Conservation (phyloP, 2,888 invertebrate species). For the Chromoteleia sp. region DNA sequence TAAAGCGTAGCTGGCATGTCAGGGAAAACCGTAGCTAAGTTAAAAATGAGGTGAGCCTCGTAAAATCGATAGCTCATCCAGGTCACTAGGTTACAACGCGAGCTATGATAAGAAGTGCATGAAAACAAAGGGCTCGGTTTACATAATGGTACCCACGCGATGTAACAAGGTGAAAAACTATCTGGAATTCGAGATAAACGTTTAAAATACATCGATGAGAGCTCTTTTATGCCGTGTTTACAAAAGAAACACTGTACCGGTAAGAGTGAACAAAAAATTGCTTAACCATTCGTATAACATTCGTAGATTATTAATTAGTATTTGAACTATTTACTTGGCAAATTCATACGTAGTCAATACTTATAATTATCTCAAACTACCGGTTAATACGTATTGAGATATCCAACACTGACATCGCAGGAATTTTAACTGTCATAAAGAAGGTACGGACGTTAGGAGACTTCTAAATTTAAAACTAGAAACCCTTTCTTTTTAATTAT, state of each 20-base stretch:
- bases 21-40: slow-evolving; percentile 71
- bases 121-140: slow-evolving; percentile 69
- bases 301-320: no score
- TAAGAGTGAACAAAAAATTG: no score
- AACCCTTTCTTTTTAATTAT: no score
- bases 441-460: no score
- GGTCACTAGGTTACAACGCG: slow-evolving; percentile 79
- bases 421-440: no score
- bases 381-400: no score
- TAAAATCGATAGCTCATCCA: slow-evolving; percentile 79
- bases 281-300: no score
- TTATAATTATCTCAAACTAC: no score
- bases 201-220: slow-evolving; percentile 17
- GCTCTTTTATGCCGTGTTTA: slow-evolving; percentile 3
- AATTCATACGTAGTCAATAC: no score
- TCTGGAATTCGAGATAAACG: slow-evolving; percentile 34
- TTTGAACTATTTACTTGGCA: no score
- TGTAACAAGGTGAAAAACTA: slow-evolving; percentile 48
- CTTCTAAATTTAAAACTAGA: no score
- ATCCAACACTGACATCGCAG: no score
- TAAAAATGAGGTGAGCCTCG: slow-evolving; percentile 74
- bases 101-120: slow-evolving; percentile 75
- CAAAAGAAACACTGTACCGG: slow-evolving; percentile 11
- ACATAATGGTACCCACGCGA: slow-evolving; percentile 58
- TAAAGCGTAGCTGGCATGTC: slow-evolving; percentile 39